phyloP scores from a whole-genome alignment of 2,888 invertebrate species.

The Diarsia brunnea region DNA sequence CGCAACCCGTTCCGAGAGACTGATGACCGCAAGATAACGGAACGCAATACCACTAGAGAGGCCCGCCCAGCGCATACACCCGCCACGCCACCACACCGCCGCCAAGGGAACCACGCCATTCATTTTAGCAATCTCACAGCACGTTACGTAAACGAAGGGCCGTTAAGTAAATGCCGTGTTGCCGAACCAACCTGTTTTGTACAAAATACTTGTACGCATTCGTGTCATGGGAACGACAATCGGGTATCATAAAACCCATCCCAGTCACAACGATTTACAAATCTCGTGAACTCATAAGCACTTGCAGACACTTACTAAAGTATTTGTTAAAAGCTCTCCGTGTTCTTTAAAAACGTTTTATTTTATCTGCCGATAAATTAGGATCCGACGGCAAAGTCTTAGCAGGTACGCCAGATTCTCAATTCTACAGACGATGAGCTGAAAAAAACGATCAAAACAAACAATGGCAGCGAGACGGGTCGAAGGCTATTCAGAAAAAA shows the following conservation, averaged over 20 bases:
- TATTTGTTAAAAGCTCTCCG: slow-evolving; percentile 38
- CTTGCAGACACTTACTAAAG: slow-evolving; percentile 24
- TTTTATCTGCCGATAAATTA: slow-evolving; percentile 61
- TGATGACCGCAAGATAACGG: slow-evolving; percentile 89
- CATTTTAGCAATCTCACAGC: slow-evolving; percentile 74
- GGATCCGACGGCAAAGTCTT: slow-evolving; percentile 50
- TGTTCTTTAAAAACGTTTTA: slow-evolving; percentile 44
- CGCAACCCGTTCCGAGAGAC: slow-evolving; percentile 83
- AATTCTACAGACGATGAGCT: slow-evolving; percentile 69
- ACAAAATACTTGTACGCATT: slow-evolving; percentile 74
- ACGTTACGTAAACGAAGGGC: slow-evolving; percentile 72
- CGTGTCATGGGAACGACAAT: slow-evolving; percentile 66
- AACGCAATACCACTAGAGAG: slow-evolving; percentile 79
- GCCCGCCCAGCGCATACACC: slow-evolving; percentile 74
- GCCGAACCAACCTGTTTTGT: slow-evolving; percentile 73
- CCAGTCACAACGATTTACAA: slow-evolving; percentile 43
- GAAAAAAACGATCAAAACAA: slow-evolving; percentile 81
- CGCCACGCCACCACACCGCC: slow-evolving; percentile 59
- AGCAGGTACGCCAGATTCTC: slow-evolving; percentile 58
- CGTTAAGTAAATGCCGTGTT: slow-evolving; percentile 74
- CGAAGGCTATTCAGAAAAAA: slow-evolving; percentile 79
- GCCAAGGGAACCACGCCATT: slow-evolving; percentile 77
- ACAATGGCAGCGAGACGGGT: slow-evolving; percentile 78
- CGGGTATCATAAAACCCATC: slow-evolving; percentile 57
- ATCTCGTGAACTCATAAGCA: slow-evolving; percentile 23